Conservation (phyloP, 2,113 vertebrate species). For the Glaucidium brasilianum region DNA sequence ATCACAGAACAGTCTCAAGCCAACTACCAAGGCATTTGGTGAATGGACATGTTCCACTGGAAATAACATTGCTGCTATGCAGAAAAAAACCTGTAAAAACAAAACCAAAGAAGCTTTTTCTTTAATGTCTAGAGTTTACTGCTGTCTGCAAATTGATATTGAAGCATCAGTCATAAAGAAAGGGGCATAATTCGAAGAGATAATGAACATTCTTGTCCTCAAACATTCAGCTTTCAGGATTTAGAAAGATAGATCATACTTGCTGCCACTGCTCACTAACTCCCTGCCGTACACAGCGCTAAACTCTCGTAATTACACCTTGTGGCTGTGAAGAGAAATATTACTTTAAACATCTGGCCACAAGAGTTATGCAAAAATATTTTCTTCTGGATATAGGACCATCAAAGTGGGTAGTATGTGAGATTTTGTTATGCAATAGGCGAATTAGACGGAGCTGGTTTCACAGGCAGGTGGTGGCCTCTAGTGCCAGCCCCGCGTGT, state of each 20-base stretch:
- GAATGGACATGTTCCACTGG: background rate
- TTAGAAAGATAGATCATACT: background rate
- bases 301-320: background rate
- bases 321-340: background rate
- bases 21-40: background rate
- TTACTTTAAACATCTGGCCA: background rate
- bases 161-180: background rate
- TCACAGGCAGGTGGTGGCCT: conserved; percentile 6
- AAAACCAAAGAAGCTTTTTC: background rate
- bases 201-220: background rate
- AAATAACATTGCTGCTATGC: background rate
- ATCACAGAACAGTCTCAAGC: background rate
- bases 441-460: background rate
- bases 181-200: background rate
- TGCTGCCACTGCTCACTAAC: background rate
- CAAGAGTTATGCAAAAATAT: background rate
- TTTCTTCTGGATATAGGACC: background rate
- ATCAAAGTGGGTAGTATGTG: background rate
- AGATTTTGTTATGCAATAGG: background rate
- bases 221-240: background rate
- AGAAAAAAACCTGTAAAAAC: background rate
- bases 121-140: background rate
- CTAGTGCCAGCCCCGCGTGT: background rate
- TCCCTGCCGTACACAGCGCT: background rate
- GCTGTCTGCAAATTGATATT: background rate